A percentile compares a stretch with the other conserved stretches of the same genome.
Evolutionary conservation across 1,140 invertebrate species (phyloP).

Genomic region (Hyphantria cunea): DNA sequence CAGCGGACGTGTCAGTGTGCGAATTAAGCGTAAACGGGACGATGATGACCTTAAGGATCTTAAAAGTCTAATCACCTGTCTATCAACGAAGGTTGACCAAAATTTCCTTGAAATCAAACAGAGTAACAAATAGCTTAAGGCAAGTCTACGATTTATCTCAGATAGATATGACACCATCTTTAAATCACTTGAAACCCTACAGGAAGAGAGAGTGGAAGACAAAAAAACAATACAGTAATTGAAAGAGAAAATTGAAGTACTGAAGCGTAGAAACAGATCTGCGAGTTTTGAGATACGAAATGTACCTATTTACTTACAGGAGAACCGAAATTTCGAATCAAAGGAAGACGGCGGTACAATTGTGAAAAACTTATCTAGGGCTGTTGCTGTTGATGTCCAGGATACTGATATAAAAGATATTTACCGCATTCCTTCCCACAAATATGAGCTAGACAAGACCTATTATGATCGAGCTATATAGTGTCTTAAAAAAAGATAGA

Average conservation of each 20-base stretch:
- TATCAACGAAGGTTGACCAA: background rate
- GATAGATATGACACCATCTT: constrained; percentile 10
- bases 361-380: background rate
- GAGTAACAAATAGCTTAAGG: constrained; percentile 4
- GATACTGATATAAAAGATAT: background rate
- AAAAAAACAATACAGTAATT: constrained; percentile 1
- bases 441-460: background rate
- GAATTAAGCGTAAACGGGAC: constrained; percentile 1
- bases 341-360: background rate
- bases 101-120: constrained; percentile 6
- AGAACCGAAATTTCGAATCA: background rate
- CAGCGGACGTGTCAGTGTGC: background rate
- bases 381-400: background rate
- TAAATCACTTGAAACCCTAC: background rate
- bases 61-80: background rate
- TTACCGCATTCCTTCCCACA: background rate
- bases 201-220: constrained; percentile 9
- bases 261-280: background rate
- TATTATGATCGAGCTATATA: background rate
- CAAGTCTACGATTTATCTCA: constrained; percentile 5
- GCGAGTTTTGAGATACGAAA: background rate
- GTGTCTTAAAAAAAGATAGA: background rate
- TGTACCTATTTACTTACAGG: background rate
- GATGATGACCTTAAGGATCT: constrained; percentile 1
- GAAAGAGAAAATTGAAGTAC: constrained; percentile 4